Conservation (phyloP, 23 tunicate species). For the Halocynthia aurantium region DNA sequence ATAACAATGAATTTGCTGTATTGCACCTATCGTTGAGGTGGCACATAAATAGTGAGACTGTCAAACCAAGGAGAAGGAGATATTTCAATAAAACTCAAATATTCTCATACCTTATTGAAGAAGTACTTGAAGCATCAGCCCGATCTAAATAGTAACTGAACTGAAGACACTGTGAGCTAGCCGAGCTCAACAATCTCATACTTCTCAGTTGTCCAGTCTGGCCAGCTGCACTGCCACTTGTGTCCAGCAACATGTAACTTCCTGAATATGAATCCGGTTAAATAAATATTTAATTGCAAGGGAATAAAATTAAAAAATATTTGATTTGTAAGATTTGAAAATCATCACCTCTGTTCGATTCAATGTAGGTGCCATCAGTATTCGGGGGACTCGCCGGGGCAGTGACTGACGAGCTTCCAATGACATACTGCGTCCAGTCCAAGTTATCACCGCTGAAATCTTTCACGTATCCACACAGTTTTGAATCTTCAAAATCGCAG, state of each 20-base stretch:
- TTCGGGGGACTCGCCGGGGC: conserved; percentile 13
- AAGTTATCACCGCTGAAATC: conserved; percentile 10
- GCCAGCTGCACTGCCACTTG: background rate
- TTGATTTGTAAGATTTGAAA: too few species aligned
- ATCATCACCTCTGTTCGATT: conserved; percentile 25
- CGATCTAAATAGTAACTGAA: conserved; percentile 57
- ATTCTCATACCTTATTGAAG: conserved; percentile 18
- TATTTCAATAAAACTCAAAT: too few species aligned
- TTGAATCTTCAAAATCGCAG: conserved; percentile 6
- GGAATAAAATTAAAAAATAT: too few species aligned
- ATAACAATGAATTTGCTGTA: too few species aligned
- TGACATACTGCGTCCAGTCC: conserved; percentile 34
- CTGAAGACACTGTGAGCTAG: conserved; percentile 42
- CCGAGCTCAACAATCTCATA: conserved; percentile 39
- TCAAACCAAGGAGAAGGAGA: too few species aligned
- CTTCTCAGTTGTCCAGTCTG: conserved; percentile 15
- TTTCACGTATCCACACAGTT: conserved; percentile 4
- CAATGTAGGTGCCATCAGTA: conserved; percentile 30
- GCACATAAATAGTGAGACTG: too few species aligned
- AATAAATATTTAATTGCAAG: too few species aligned
- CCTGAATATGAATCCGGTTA: conserved; percentile 12
- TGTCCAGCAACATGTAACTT: conserved; percentile 54
- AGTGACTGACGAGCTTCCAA: conserved; percentile 4
- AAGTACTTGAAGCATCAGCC: conserved; percentile 24
- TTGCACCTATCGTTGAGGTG: too few species aligned